Base-by-base conservation (phyloP, 2,797 vertebrate genomes). In the Clarias platycephalus region DNA sequence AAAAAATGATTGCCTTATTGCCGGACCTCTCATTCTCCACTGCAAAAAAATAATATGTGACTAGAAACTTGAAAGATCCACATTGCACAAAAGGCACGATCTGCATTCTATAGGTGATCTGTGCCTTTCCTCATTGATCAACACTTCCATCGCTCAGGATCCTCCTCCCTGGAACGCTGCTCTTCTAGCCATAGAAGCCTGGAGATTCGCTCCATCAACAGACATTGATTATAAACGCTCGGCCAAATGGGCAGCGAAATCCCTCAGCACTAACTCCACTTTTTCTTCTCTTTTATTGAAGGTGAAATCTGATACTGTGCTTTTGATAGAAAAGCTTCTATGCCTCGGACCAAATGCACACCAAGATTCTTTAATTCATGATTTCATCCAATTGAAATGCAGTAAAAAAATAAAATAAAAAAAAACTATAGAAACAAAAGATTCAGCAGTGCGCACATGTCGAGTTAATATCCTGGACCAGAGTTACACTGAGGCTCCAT, bases 171-270 rank as follows among this genome's bases (percentile, higher is more conserved):
- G 26, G 57, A 63, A 24, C 81, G 7, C 62, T 75, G 66, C 16
- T n/a, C 34, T 62, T 85, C 72, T 3, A 63, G 1, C 22, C 78
- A 44, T 34, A 55, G 7, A 66, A 82, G 72, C 26, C 70, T 64
- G 34, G 62, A 57, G 78, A 86, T 76, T 76, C 22, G 34, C 86
- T 86, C 81, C 64, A 86, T 84, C 80, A 82, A 71, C 49, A 53
- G 66, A 13, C 28, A 84, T 86, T 1, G 82, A 89, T 87, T 80
- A 70, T 13, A 26, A 66, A 28, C 20, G 12, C 24, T 53, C 71
- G 53, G 6, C 24, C 37, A 66, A 70, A 80, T 67, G 84, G 64
- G 66, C 31, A 72, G 82, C 57, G 12, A 79, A 66, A 80, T 74
- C n/a, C 20, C 66, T 83, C 60, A 37, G 64, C 31, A 75, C 49